Percentiles rank a stretch among this genome's conserved stretches.
phyloP scores from a whole-genome alignment of 2,888 invertebrate species.

The Ditylenchus weischeri region DNA sequence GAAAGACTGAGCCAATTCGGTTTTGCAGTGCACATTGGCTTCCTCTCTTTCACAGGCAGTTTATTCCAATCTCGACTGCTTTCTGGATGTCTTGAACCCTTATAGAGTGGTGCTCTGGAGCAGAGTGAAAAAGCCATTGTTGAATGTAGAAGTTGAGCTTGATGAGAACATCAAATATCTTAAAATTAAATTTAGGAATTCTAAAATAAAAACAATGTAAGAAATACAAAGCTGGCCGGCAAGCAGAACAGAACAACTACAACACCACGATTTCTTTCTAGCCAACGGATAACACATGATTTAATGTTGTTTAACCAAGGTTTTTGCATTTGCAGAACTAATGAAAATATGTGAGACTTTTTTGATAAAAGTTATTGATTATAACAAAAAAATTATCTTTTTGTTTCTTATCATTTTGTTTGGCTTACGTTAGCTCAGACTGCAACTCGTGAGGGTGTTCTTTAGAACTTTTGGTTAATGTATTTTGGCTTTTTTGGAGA shows the following conservation, averaged over 20 bases:
- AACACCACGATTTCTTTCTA: constrained; percentile 52
- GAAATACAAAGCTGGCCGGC: constrained; percentile 68
- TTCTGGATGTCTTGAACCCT: constrained; percentile 56
- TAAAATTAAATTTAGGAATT: constrained; percentile 13
- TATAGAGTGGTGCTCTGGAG: constrained; percentile 23
- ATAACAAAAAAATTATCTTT: too few species aligned
- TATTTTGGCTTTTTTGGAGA: too few species aligned
- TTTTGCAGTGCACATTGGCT: constrained; percentile 69
- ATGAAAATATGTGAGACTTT: too few species aligned
- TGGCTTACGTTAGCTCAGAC: too few species aligned
- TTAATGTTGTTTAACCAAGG: constrained; percentile 15
- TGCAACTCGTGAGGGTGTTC: too few species aligned
- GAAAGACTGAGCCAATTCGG: constrained; percentile 73
- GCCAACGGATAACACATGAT: constrained; percentile 40
- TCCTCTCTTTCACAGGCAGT: constrained; percentile 61
- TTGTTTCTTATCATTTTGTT: too few species aligned
- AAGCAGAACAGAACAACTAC: constrained; percentile 70
- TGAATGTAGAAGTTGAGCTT: constrained; percentile 42
- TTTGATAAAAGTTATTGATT: too few species aligned
- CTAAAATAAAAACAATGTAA: background rate
- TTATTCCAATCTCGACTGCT: constrained; percentile 58
- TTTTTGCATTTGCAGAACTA: background rate
- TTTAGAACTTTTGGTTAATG: too few species aligned
- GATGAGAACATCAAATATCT: constrained; percentile 50
- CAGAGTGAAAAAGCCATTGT: constrained; percentile 36